Evolutionary conservation across 2,113 vertebrate species (phyloP), one percentile per base, ranked within the genome.

Genomic region (Cynopterus brachyotis): DNA sequence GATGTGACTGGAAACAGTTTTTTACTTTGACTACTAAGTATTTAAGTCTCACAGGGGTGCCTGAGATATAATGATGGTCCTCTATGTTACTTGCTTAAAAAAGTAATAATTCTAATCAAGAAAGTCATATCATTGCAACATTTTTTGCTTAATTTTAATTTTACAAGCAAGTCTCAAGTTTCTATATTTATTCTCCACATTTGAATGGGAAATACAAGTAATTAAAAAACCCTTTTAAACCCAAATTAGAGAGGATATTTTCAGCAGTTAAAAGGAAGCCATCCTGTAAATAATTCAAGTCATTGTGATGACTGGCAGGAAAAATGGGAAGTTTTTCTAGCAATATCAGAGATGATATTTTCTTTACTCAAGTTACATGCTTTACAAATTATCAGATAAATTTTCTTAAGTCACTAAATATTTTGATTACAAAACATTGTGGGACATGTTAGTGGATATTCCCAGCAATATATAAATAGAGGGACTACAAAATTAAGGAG

Each of bases 161-260:
- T 94, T 88, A 80, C n/a, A 80, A 64, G 72, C 22, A 45, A 84
- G 69, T 92, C 59, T 95, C 32, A 94, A 95, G 80, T 94, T 95
- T 93, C 70, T 87, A 83, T 64, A 94, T 95, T 97, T 91, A 95
- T 37, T 94, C 96, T 91, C 72, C 72, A 91, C 57, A 79, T 69
- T 28, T 85, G 92, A 59, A 89, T 87, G 95, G 84, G 76, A 98
- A 97, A 94, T 92, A 73, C 76, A 97, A 76, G 66, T 82, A 59
- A 97, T 94, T 97, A 94, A 95, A 85, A 92, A 95, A 89, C 60
- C 28, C 78, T 85, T 96, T 95, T 96, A 95, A 95, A 55, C 30
- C 37, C 67, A 93, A 97, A 97, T 94, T 94, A 95, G 83, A 93
- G 78, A 96, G 85, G 81, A 45, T 95, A 96, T 97, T 93, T 96